phyloP scores from a whole-genome alignment of 2,797 vertebrate genomes.

The Epinephelus coioides region DNA sequence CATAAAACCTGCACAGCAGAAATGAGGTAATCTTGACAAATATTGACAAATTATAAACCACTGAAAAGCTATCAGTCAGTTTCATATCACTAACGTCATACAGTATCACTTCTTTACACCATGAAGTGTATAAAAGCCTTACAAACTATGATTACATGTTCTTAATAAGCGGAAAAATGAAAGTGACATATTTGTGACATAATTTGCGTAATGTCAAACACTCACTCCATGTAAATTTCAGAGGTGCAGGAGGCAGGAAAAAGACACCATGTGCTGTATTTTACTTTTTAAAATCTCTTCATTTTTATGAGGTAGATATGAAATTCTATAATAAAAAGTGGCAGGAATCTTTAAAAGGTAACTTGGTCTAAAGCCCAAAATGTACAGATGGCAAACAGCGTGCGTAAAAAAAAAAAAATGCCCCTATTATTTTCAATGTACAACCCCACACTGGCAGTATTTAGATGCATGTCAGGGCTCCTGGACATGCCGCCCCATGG shows the following conservation, averaged over 20 bases:
- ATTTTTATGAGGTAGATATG: not conserved
- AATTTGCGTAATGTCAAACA: not conserved
- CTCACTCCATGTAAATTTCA: not conserved
- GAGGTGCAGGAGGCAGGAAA: not conserved
- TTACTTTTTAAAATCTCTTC: not conserved
- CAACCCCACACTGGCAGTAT: too few relatives aligned
- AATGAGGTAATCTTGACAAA: constrained; percentile 1
- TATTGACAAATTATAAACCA: not conserved
- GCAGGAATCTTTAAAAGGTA: not conserved
- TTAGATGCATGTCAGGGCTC: too few relatives aligned
- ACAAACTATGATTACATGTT: not conserved
- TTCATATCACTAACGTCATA: not conserved
- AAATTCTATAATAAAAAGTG: not conserved
- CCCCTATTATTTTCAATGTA: too few relatives aligned
- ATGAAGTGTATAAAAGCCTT: not conserved
- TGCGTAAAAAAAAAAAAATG: too few relatives aligned
- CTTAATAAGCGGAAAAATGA: not conserved
- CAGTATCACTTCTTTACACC: not conserved
- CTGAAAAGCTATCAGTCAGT: not conserved
- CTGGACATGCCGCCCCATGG: too few relatives aligned
- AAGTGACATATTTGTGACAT: not conserved
- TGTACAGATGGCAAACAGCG: too few relatives aligned
- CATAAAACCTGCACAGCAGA: not conserved
- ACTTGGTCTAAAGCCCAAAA: too few relatives aligned
- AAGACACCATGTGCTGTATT: not conserved